Conservation (phyloP, 1,140 invertebrate species). For the Maconellicoccus hirsutus region DNA sequence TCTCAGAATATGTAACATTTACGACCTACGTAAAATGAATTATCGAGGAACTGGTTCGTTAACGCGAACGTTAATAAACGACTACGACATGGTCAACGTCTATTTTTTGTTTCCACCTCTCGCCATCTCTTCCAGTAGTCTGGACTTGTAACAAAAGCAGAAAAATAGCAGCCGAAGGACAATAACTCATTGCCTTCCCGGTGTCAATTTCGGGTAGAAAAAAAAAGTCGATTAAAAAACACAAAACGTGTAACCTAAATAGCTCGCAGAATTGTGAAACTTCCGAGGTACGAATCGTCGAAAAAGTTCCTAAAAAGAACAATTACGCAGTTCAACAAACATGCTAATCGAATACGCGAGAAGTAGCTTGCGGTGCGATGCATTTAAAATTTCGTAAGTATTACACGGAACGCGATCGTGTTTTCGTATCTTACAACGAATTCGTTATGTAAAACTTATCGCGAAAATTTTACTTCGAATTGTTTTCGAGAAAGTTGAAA, state of each 20-base stretch:
- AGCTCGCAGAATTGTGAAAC: background rate
- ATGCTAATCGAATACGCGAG: background rate
- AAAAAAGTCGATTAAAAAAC: background rate
- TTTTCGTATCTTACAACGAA: too few relatives aligned
- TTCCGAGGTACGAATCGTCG: background rate
- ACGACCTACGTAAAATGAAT: background rate
- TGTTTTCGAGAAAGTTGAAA: too few relatives aligned
- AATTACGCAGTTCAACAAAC: constrained; percentile 8
- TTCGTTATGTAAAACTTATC: too few relatives aligned
- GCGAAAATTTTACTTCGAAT: too few relatives aligned
- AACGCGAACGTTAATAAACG: too few relatives aligned
- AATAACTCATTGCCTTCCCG: too few relatives aligned
- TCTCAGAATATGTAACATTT: background rate
- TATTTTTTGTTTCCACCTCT: too few relatives aligned
- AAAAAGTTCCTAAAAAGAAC: background rate
- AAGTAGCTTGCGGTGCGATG: background rate
- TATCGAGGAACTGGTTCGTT: background rate
- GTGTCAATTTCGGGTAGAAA: background rate
- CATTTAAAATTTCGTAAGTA: background rate
- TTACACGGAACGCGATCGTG: too few relatives aligned
- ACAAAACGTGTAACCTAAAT: background rate
- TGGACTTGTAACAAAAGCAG: too few relatives aligned
- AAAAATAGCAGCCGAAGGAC: background rate
- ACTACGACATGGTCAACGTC: too few relatives aligned
- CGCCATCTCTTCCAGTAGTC: too few relatives aligned